Evolutionary conservation across 1,140 invertebrate species (phyloP).

Genomic region (Streblospio benedicti): DNA sequence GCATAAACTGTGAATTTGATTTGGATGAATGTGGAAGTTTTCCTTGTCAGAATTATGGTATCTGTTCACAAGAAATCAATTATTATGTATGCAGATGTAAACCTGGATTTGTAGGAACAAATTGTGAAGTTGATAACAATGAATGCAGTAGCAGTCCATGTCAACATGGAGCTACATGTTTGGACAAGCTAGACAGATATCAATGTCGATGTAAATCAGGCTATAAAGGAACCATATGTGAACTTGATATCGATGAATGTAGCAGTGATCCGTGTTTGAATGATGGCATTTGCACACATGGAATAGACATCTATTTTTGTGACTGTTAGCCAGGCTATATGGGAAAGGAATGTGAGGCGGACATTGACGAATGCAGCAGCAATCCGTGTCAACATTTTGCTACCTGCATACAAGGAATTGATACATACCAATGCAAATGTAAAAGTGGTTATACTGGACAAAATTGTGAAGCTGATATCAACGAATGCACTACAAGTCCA

Average conservation of each 20-base stretch:
- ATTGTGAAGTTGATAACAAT: constrained; percentile 51
- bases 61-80: constrained; percentile 61
- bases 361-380: constrained; percentile 1
- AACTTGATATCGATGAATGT: constrained; percentile 51
- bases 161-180: background rate
- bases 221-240: constrained; percentile 10
- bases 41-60: constrained; percentile 66
- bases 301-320: too few relatives aligned
- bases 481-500: constrained; percentile 52
- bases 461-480: constrained; percentile 34
- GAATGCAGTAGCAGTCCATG: background rate
- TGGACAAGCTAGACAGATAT: background rate
- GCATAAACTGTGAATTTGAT: constrained; percentile 16
- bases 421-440: constrained; percentile 55
- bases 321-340: too few relatives aligned
- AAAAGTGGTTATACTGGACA: background rate
- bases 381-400: background rate
- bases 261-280: constrained; percentile 45
- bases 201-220: constrained; percentile 33
- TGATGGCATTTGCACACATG: too few relatives aligned
- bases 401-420: constrained; percentile 54
- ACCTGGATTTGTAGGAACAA: constrained; percentile 66
- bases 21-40: constrained; percentile 49
- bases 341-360: constrained; percentile 74
- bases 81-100: constrained; percentile 67